Evolutionary conservation across 2,888 invertebrate species (phyloP).

Genomic region (Alviniconcha strummeri): DNA sequence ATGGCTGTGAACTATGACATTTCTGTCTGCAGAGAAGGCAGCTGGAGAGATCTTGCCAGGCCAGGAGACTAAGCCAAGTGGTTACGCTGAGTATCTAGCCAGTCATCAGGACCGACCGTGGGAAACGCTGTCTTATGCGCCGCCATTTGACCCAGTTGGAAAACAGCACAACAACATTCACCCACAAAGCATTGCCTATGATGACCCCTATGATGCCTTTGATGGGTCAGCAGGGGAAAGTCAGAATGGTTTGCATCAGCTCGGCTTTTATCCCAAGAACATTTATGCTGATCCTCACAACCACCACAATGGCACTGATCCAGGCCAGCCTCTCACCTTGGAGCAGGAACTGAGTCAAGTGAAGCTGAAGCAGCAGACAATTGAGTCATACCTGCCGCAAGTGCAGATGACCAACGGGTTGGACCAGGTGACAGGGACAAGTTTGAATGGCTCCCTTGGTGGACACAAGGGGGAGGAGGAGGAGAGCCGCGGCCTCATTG

Average conservation of each 20-base stretch:
- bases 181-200: constrained; percentile 33
- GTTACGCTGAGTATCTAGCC: constrained; percentile 53
- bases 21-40: constrained; percentile 44
- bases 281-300: neutral
- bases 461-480: constrained; percentile 12
- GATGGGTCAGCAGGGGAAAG: neutral
- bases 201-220: constrained; percentile 41
- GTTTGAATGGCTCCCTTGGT: neutral
- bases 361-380: constrained; percentile 27
- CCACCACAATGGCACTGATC: constrained; percentile 15
- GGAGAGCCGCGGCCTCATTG: constrained; percentile 38
- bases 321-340: constrained; percentile 7
- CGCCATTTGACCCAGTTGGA: neutral
- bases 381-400: constrained; percentile 13
- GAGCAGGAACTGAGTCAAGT: constrained; percentile 14
- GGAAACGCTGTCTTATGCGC: constrained; percentile 38
- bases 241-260: neutral
- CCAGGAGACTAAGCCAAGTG: constrained; percentile 54
- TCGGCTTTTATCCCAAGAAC: neutral
- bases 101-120: constrained; percentile 51
- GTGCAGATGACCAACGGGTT: constrained; percentile 22
- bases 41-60: constrained; percentile 53
- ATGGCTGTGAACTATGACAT: no score
- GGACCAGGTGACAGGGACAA: neutral
- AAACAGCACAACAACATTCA: constrained; percentile 14